Evolutionary conservation across 2,797 vertebrate genomes (phyloP).

Genomic region (Sternotherus odoratus): DNA sequence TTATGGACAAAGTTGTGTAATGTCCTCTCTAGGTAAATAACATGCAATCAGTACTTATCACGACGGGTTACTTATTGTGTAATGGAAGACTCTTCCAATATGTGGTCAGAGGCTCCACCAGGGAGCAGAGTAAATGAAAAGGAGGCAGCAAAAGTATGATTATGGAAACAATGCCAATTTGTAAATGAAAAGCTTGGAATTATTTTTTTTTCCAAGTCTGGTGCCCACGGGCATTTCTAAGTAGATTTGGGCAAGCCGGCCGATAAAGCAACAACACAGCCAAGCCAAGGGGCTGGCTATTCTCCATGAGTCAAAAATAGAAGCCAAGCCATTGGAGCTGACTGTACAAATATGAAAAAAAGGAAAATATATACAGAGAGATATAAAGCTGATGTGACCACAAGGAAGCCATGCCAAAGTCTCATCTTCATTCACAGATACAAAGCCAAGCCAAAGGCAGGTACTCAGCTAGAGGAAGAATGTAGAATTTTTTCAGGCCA

Average conservation of each 20-base stretch:
- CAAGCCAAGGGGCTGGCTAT: conserved; percentile 33
- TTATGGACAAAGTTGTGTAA: conserved; percentile 4
- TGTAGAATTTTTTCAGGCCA: conserved; percentile 14
- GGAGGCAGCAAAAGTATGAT: conserved; percentile 3
- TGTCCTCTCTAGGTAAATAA: conserved; percentile 18
- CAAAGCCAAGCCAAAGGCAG: not conserved
- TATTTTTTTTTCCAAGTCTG: not conserved
- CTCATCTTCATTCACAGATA: not conserved
- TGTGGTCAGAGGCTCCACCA: not conserved
- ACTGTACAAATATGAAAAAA: not conserved
- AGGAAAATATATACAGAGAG: not conserved
- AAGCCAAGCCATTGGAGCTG: conserved; percentile 32
- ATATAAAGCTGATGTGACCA: not conserved
- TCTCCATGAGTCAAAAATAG: not conserved
- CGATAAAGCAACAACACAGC: conserved; percentile 37
- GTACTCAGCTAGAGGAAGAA: conserved; percentile 18
- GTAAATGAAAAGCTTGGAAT: conserved; percentile 35
- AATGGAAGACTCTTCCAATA: conserved; percentile 2
- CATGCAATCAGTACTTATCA: conserved; percentile 8
- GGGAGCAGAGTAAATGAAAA: conserved; percentile 27
- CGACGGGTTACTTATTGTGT: not conserved
- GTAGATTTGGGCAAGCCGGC: not conserved
- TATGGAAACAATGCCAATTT: conserved; percentile 38
- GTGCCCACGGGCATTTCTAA: conserved; percentile 28
- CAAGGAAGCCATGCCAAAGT: conserved; percentile 7